A percentile compares a stretch with the other conserved stretches of the same genome.
These are phyloP conservation scores for Ptychoptera contaminata DNA, from an alignment of 2,888 invertebrate genomes.

Conservation along the genomic window DNA sequence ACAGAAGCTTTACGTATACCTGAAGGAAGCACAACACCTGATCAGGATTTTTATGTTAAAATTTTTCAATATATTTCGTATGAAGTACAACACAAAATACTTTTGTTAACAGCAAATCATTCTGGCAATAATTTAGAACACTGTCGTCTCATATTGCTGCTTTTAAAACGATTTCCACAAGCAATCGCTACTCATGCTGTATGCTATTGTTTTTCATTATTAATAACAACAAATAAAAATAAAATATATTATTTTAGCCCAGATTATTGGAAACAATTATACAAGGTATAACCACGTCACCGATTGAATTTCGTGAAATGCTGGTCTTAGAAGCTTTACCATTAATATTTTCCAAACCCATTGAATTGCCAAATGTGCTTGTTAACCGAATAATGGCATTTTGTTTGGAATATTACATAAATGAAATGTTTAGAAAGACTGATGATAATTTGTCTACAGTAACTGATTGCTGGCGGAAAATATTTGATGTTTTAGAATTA, in stretches of 20 bases:
- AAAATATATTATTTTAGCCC: slow-evolving; percentile 14
- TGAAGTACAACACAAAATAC: slow-evolving; percentile 59
- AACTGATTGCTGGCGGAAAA: slow-evolving; percentile 63
- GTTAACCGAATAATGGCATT: slow-evolving; percentile 27
- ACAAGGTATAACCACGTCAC: slow-evolving; percentile 49
- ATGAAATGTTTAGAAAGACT: slow-evolving; percentile 27
- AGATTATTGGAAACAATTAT: slow-evolving; percentile 71
- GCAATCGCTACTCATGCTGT: slow-evolving; percentile 67
- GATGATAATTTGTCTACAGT: slow-evolving; percentile 46
- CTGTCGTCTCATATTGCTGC: slow-evolving; percentile 62
- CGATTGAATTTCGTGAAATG: slow-evolving; percentile 54
- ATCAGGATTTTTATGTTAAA: slow-evolving; percentile 43
- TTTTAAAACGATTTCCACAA: slow-evolving; percentile 73
- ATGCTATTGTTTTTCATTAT: no score
- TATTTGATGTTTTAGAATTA: slow-evolving; percentile 62
- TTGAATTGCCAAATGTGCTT: slow-evolving; percentile 22
- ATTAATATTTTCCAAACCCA: slow-evolving; percentile 37
- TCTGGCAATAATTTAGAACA: slow-evolving; percentile 83
- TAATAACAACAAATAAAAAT: background rate
- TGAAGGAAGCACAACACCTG: slow-evolving; percentile 32
- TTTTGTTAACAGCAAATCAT: slow-evolving; percentile 68
- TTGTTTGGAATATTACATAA: slow-evolving; percentile 27
- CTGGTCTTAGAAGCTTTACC: slow-evolving; percentile 78
- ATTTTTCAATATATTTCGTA: slow-evolving; percentile 69
- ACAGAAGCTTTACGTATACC: slow-evolving; percentile 62